These are phyloP conservation scores for Python bivittatus DNA, from an alignment of 2,113 vertebrate species.

Conservation along the genomic window DNA sequence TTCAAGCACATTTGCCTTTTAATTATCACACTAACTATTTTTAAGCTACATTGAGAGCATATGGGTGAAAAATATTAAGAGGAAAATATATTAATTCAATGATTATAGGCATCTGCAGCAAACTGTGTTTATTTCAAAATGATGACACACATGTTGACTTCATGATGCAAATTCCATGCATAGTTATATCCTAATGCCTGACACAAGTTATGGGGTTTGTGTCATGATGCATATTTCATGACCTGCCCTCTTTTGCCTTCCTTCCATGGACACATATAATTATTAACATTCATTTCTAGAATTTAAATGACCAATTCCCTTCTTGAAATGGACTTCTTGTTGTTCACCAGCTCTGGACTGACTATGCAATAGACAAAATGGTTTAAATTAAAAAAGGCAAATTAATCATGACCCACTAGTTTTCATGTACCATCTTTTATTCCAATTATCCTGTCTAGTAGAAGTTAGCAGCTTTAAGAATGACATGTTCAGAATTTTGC, in stretches of 20 bases:
- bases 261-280: neutral
- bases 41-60: neutral
- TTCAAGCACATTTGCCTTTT: neutral
- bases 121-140: no score
- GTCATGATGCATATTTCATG: no score
- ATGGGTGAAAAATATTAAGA: neutral
- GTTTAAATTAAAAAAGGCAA: neutral
- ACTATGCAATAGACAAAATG: neutral
- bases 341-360: neutral
- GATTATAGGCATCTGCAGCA: no score
- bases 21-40: neutral
- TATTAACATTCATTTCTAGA: neutral
- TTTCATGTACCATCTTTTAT: neutral
- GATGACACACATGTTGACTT: no score
- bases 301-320: neutral
- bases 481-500: no score
- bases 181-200: no score
- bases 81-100: neutral
- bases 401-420: neutral
- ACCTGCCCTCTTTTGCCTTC: no score
- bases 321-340: neutral
- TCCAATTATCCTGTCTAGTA: neutral
- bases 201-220: no score
- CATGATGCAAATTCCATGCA: no score
- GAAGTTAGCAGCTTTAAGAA: no score